These are phyloP conservation scores for Tichodroma muraria DNA, from an alignment of 2,113 vertebrate species.

Conservation along the genomic window DNA sequence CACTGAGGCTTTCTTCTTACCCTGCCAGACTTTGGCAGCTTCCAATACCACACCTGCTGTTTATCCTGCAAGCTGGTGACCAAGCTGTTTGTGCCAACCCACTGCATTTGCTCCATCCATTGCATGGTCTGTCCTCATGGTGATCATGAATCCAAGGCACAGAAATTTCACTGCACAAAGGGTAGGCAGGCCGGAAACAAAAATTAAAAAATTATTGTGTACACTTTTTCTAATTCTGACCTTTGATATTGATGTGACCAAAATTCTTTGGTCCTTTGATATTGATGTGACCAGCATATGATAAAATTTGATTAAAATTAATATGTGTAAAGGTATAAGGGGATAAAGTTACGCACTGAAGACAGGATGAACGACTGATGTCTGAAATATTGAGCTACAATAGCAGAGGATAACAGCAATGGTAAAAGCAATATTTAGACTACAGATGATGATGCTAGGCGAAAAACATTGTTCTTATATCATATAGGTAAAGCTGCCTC, in stretches of 20 bases:
- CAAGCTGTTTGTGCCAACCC: not conserved
- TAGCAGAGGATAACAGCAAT: not conserved
- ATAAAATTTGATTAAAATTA: not conserved
- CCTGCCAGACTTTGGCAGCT: not conserved
- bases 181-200: not conserved
- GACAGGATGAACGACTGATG: not conserved
- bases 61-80: not conserved
- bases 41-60: not conserved
- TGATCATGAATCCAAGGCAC: not conserved
- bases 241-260: not conserved
- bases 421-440: not conserved
- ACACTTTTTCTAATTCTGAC: not conserved
- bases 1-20: not conserved
- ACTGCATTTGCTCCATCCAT: not conserved
- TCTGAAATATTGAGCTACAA: not conserved
- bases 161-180: not conserved
- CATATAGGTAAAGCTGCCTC: not conserved
- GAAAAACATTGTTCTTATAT: not conserved
- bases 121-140: rapidly evolving
- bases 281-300: not conserved
- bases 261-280: not conserved
- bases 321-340: not conserved
- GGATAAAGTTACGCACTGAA: not conserved
- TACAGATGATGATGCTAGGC: not conserved
- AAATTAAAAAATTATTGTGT: not conserved